These are phyloP conservation scores for Ictalurus furcatus DNA, from an alignment of 2,113 vertebrate genomes.

Conservation along the genomic window DNA sequence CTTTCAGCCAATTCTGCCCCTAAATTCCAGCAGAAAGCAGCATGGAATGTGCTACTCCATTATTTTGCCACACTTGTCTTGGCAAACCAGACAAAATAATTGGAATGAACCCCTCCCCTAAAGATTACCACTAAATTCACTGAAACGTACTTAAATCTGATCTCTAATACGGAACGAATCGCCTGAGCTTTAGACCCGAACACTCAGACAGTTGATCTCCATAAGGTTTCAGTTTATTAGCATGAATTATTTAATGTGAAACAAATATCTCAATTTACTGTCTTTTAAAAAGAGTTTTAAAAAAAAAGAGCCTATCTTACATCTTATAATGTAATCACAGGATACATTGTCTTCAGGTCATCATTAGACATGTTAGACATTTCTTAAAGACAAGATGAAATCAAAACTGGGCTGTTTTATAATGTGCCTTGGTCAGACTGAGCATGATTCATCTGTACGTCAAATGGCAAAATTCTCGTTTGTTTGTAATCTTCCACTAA, in stretches of 20 bases:
- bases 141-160: not conserved
- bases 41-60: slow-evolving; percentile 12
- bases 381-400: not conserved
- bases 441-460: not conserved
- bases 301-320: slow-evolving; percentile 9
- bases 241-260: slow-evolving; percentile 49
- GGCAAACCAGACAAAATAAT: slow-evolving; percentile 28
- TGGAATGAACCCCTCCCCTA: slow-evolving; percentile 1
- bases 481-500: not conserved
- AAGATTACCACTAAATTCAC: not conserved
- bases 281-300: slow-evolving; percentile 15
- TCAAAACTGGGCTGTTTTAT: not conserved
- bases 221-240: not conserved
- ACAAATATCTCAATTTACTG: slow-evolving; percentile 10
- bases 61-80: slow-evolving; percentile 29
- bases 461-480: not conserved
- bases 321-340: not conserved
- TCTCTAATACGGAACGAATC: not conserved
- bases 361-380: not conserved
- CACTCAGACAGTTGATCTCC: not conserved
- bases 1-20: slow-evolving; percentile 50
- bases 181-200: not conserved
- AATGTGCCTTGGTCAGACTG: not conserved
- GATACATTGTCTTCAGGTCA: not conserved
- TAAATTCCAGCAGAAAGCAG: slow-evolving; percentile 40